Percentiles rank a stretch among this genome's conserved stretches.
Conservation (phyloP, 2,113 vertebrate genomes). For the Crotalus tigris region DNA sequence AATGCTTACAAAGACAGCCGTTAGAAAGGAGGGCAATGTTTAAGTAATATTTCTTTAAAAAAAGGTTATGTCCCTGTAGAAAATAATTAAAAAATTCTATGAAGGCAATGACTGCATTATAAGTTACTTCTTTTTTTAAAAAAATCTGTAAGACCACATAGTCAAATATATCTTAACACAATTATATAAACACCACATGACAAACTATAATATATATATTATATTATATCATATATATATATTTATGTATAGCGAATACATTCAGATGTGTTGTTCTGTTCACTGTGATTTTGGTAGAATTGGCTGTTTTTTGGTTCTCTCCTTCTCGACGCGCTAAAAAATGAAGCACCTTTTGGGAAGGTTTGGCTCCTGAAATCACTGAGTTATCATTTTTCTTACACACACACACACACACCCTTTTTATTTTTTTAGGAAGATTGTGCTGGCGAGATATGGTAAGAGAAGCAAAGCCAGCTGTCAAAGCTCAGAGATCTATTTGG, state of each 20-base stretch:
- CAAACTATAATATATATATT: constrained; percentile 41
- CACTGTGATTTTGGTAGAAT: constrained; percentile 30
- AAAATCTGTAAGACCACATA: constrained; percentile 53
- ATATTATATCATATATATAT: not conserved
- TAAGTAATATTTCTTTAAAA: not conserved
- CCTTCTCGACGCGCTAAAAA: constrained; percentile 26
- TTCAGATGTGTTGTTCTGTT: constrained; percentile 18
- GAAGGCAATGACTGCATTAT: constrained; percentile 61
- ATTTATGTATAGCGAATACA: constrained; percentile 27
- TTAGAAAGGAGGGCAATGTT: constrained; percentile 29
- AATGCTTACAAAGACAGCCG: constrained; percentile 30
- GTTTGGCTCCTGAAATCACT: constrained; percentile 36
- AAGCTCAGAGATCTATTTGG: not conserved
- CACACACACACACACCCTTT: too few species aligned
- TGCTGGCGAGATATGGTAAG: constrained; percentile 3
- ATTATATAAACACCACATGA: constrained; percentile 62
- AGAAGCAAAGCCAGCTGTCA: not conserved
- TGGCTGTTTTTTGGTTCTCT: not conserved
- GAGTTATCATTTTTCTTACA: not conserved
- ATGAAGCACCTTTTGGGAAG: constrained; percentile 39
- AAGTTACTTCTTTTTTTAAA: constrained; percentile 57
- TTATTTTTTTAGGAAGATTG: constrained; percentile 7
- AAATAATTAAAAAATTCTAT: constrained; percentile 57
- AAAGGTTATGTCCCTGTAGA: constrained; percentile 53
- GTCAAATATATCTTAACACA: constrained; percentile 62